Evolutionary conservation across 2,888 invertebrate species (phyloP).

Genomic region (Onthophagus sagittarius): DNA sequence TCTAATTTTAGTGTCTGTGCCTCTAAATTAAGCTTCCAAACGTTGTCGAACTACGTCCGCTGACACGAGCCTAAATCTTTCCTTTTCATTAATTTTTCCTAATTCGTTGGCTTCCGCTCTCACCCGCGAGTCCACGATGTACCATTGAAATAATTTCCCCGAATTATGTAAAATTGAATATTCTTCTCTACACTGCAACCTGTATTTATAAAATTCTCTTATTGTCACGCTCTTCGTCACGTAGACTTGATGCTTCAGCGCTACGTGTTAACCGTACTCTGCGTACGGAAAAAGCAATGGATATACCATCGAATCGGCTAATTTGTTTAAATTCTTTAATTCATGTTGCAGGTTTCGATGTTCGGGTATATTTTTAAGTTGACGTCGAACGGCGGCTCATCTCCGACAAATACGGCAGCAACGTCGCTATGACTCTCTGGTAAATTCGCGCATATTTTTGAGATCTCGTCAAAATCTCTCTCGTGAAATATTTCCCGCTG

Average conservation of each 20-base stretch:
- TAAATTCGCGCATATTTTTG: conserved; percentile 17
- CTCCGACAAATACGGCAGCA: too few relatives aligned
- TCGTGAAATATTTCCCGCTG: too few relatives aligned
- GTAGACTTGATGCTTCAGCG: too few relatives aligned
- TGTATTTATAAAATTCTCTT: too few relatives aligned
- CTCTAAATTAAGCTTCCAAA: too few relatives aligned
- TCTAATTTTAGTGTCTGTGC: conserved; percentile 10
- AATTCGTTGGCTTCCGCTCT: too few relatives aligned
- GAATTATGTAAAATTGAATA: conserved; percentile 19
- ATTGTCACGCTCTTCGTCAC: neutral
- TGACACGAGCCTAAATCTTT: too few relatives aligned
- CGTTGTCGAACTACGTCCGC: too few relatives aligned
- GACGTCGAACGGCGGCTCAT: conserved; percentile 22
- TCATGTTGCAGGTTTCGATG: neutral
- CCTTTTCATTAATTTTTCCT: too few relatives aligned
- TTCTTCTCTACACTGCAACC: too few relatives aligned
- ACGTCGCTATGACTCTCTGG: too few relatives aligned
- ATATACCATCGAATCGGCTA: conserved; percentile 25
- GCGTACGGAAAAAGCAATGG: conserved; percentile 25
- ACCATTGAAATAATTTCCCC: conserved; percentile 9
- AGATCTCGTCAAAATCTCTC: neutral
- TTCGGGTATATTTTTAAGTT: neutral
- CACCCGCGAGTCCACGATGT: neutral
- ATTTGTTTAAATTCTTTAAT: conserved; percentile 17
- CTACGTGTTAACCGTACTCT: conserved; percentile 21